A percentile compares a stretch with the other conserved stretches of the same genome.
These are phyloP conservation scores for Platysternon megacephalum DNA, from an alignment of 2,113 vertebrate genomes.

Conservation along the genomic window DNA sequence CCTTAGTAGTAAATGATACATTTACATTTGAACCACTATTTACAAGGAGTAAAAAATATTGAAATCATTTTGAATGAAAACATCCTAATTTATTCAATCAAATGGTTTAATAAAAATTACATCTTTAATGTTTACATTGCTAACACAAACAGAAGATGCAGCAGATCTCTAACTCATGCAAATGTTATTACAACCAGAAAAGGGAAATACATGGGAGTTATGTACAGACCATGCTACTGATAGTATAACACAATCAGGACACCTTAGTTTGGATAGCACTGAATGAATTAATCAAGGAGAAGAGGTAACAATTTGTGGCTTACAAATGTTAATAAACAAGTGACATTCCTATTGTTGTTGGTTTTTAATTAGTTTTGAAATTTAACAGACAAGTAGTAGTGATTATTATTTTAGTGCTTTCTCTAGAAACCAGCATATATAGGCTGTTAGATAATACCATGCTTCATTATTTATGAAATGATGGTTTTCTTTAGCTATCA, in stretches of 20 bases:
- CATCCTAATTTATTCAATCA: background rate
- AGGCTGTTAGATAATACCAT: background rate
- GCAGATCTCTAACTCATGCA: background rate
- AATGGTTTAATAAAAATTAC: background rate
- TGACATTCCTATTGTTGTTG: background rate
- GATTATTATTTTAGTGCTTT: background rate
- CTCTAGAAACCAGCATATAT: background rate
- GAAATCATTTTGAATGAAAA: background rate
- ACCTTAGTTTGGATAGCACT: background rate
- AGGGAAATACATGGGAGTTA: background rate
- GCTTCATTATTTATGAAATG: constrained; percentile 27
- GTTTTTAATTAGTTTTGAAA: constrained; percentile 17
- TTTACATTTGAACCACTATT: background rate
- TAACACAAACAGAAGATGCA: background rate
- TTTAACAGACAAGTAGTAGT: background rate
- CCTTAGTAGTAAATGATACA: background rate
- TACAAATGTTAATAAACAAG: background rate
- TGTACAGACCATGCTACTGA: background rate
- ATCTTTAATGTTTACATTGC: background rate
- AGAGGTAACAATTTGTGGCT: background rate
- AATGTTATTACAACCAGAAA: background rate
- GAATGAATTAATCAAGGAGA: background rate
- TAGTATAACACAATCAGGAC: background rate
- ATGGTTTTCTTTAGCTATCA: background rate
- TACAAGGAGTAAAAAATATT: background rate